Evolutionary conservation across 2,113 vertebrate species (phyloP), one percentile per base, ranked within the genome.

Genomic region (Garra rufa): DNA sequence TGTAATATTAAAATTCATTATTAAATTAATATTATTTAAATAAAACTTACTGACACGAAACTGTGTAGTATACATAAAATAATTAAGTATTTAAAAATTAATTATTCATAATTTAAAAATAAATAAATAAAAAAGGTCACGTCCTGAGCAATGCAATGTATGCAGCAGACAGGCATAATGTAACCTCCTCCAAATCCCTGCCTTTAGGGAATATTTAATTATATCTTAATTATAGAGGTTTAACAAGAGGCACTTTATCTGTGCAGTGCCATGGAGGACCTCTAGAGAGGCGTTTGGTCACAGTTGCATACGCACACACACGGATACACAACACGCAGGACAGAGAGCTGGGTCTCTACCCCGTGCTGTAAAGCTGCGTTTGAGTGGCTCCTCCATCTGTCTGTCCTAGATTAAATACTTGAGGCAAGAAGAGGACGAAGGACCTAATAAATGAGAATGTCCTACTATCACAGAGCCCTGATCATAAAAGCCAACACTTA

Each of bases 221-320:
- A 85, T 84, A 59, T 70, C 75, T 83, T 88, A 87, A 90, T 87
- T 90, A 89, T 83, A 85, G 85, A 91, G 63, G 81, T 82, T 86
- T 77, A 84, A 65, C 69, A 82, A 86, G 81, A 88, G 83, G 69
- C 81, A 70, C 63, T 84, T 88, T 81, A 88, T 86, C 81, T 84
- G 57, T 74, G 76, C 24, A 77, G 63, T 76, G 73, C 48, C 69
- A 88, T 78, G 48, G 67, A 78, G 43, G 82, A 67, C 55, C 76
- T 67, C 84, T 77, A 69, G 81, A 85, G 83, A 81, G 83, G 55
- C 17, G 50, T 67, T 77, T 73, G 87, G 87, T 85, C 67, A 82
- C 59, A 81, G 79, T 79, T 82, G 65, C 79, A 78, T 21, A 59
- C n/a, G 21, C 63, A 34, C n/a, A 79, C 78, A 82, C 81, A 82